Percentiles rank a stretch among this genome's conserved stretches.
phyloP scores from a whole-genome alignment of 2,113 vertebrate species.

The Prionailurus viverrinus region DNA sequence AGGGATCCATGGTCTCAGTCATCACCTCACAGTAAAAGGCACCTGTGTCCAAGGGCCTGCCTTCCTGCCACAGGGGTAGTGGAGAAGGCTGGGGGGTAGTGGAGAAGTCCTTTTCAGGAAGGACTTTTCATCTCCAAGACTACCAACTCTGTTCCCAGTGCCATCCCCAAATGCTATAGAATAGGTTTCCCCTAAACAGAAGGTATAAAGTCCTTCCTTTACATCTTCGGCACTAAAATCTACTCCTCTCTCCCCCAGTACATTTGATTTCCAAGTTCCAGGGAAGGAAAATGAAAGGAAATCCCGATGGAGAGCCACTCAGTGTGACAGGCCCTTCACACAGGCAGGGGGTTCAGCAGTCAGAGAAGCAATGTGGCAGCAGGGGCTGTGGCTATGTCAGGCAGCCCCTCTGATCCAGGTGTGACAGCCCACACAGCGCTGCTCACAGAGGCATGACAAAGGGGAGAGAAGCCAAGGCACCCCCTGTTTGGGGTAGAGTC shows the following conservation, averaged over 20 bases:
- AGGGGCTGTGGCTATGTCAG: accelerated
- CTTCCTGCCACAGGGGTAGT: background rate
- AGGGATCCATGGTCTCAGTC: background rate
- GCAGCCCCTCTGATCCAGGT: background rate
- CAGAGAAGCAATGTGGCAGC: background rate
- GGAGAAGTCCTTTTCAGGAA: background rate
- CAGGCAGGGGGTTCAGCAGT: accelerated
- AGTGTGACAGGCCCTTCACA: background rate
- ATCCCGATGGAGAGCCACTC: background rate
- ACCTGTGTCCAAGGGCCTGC: background rate
- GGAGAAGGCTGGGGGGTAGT: background rate
- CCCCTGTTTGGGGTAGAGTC: background rate
- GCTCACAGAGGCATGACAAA: background rate
- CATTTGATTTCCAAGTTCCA: background rate
- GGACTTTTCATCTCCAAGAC: background rate
- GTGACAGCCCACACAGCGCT: background rate
- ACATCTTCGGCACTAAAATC: background rate
- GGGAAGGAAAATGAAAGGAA: background rate
- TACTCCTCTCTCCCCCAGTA: background rate
- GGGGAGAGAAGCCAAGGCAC: background rate
- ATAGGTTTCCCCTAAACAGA: background rate
- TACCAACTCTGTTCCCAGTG: background rate
- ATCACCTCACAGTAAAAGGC: background rate
- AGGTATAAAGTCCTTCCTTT: background rate
- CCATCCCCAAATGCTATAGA: background rate